Percentiles rank a stretch among this genome's conserved stretches.
phyloP scores from a whole-genome alignment of 2,888 invertebrate species.

The Empis livida region DNA sequence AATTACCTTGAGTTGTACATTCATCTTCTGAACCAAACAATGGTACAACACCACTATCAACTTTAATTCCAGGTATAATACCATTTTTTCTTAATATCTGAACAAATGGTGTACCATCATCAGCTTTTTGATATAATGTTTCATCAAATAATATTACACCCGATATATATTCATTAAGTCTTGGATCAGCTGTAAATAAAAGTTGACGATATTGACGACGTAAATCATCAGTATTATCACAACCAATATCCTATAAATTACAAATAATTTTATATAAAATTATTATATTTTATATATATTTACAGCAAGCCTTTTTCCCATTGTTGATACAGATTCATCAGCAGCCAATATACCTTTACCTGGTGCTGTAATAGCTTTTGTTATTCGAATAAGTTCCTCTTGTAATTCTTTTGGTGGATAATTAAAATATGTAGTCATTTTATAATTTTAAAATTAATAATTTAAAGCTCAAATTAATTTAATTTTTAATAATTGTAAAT shows the following conservation, averaged over 20 bases:
- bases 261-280: conserved; percentile 7
- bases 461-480: too few relatives aligned
- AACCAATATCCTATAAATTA: conserved; percentile 51
- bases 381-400: conserved; percentile 69
- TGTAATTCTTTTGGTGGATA: conserved; percentile 67
- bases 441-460: conserved; percentile 23
- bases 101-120: conserved; percentile 64
- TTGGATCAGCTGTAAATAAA: conserved; percentile 63
- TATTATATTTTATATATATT: conserved; percentile 2
- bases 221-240: conserved; percentile 84
- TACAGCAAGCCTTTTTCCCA: conserved; percentile 30
- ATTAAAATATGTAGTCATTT: conserved; percentile 58
- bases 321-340: conserved; percentile 71
- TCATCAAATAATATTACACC: conserved; percentile 97
- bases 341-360: conserved; percentile 91
- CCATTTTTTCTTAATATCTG: conserved; percentile 65
- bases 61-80: conserved; percentile 87
- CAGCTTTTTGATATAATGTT: conserved; percentile 86
- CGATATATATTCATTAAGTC: conserved; percentile 62
- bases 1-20: conserved; percentile 80
- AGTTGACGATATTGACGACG: conserved; percentile 69
- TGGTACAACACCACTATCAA: conserved; percentile 86
- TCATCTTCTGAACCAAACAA: conserved; percentile 82
- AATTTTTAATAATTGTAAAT: too few relatives aligned
- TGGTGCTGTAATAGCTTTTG: conserved; percentile 70